Evolutionary conservation across 2,888 invertebrate species (phyloP).

Genomic region (Podotricha telesiphe): DNA sequence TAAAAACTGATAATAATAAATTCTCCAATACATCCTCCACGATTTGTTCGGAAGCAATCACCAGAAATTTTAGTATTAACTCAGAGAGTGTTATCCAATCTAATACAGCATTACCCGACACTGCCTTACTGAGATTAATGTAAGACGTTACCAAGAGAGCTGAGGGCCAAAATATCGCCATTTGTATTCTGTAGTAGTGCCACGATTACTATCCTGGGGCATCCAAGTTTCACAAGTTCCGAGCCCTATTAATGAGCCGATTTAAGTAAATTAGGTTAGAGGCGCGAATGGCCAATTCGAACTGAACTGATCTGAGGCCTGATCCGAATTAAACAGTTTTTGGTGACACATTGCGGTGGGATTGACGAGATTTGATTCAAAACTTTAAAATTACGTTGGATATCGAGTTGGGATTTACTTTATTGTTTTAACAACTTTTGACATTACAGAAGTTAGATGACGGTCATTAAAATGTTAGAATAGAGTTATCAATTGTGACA

Average conservation of each 20-base stretch:
- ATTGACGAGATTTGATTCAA: constrained; percentile 38
- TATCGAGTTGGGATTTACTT: constrained; percentile 30
- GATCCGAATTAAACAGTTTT: constrained; percentile 44
- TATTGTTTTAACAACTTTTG: constrained; percentile 30
- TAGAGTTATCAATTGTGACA: neutral
- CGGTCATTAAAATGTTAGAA: constrained; percentile 10
- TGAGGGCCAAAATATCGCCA: constrained; percentile 57
- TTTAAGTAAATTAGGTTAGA: constrained; percentile 75
- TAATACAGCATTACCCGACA: constrained; percentile 38
- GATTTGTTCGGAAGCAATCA: constrained; percentile 11
- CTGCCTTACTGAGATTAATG: constrained; percentile 49
- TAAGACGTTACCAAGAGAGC: constrained; percentile 46
- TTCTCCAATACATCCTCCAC: neutral
- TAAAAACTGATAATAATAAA: neutral
- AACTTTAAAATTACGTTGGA: constrained; percentile 37
- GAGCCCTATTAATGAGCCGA: constrained; percentile 76
- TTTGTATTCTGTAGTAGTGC: constrained; percentile 63
- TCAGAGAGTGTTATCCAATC: constrained; percentile 30
- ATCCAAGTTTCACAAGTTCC: constrained; percentile 70
- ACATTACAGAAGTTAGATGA: constrained; percentile 13
- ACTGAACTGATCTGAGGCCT: constrained; percentile 43
- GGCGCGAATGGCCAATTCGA: constrained; percentile 66
- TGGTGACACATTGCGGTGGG: constrained; percentile 41
- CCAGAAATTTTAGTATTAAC: constrained; percentile 20
- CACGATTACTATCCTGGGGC: constrained; percentile 57